Evolutionary conservation across 2,888 invertebrate species (phyloP), one percentile per base, ranked within the genome.

Genomic region (Synergus laeviventris): DNA sequence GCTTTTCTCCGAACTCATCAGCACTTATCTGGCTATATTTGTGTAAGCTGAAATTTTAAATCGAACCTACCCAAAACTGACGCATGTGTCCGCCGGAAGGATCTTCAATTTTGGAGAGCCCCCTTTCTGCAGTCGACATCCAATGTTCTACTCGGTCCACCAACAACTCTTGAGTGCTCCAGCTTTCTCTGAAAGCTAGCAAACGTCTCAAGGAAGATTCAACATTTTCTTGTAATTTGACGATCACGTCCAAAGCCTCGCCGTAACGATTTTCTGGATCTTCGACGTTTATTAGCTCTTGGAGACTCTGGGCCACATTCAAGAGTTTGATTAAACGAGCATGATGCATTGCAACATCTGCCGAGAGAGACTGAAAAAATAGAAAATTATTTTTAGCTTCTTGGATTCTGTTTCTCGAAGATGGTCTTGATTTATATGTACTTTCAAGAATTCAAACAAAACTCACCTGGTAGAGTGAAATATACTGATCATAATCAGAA

Each of bases 401-500:
- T n/a, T 49, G 16, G 8, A n/a, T 49, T n/a, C n/a, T 49, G 49
- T 49, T 49, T 8, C n/a, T n/a, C 5, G 8, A 49, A 49, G 1
- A 8, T 49, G n/a, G n/a, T 8, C 8, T 49, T 0, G 31, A 18
- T 76, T 16, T n/a, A 45, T 73, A 76, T 24, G 16, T 54, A 18
- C 70, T 16, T 54, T 38, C 18, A 39, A 31, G 62, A 64, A 59
- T 31, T 45, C 21, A 12, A 21, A 21, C 3, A 11, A 56, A 38
- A 74, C 81, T 84, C 83, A 92, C 92, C 89, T 92, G 96, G 88
- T 96, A 96, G 0, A 97, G 91, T 54, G 96, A 95, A 42, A 96
- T 96, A 87, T 96, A 97, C 85, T 96, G 96, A 87, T 97, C 95
- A 85, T 95, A 96, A 87, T 97, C 97, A 11, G 94, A 94, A 1